Evolutionary conservation across 1,140 invertebrate species (phyloP), one percentile per base, ranked within the genome.

Genomic region (Battus philenor): DNA sequence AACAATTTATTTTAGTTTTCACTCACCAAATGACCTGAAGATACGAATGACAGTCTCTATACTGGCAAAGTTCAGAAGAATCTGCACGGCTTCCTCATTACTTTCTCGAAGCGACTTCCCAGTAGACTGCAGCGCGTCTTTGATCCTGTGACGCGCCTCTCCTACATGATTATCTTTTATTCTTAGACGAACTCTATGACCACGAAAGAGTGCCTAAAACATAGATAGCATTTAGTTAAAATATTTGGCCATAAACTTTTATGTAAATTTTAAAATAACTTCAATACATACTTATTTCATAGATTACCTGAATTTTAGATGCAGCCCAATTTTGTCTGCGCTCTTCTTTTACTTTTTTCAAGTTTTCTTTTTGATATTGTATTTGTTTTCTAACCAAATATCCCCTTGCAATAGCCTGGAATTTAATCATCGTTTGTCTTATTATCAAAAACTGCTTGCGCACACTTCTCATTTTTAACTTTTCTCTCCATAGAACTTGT

Each of bases 151-250:
- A 5, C 86, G 64, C 0, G 91, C 47, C 34, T 80, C 64, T 6
- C 50, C 47, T 15, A 88, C 61, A 3, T 55, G 59, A 1, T 17
- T 45, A 47, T 81, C 55, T 17, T 29, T 17, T n/a, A 67, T 52
- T 1, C 52, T 55, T 16, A 69, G 58, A 5, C 91, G 86, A 8
- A 85, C 70, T 8, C 45, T 65, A 58, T 90, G 88, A 1, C 91
- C 91, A 41, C 89, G 88, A 89, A 90, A 93, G n/a, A 86, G 52
- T 8, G 90, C 80, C 86, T 90, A 51, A 63, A 59, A 34, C n/a
- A 13, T 38, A 12, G 13, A 15, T 32, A 12, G 13, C 13, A 15
- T 15, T 32, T 13, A 1, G 5, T n/a, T 33, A n/a, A 33, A 33
- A 33, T 26, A 15, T 32, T 6, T 32, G n/a, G 3, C n/a, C 8